These are phyloP conservation scores for Eupithecia pulchellata DNA, from an alignment of 2,888 invertebrate genomes.

Conservation along the genomic window DNA sequence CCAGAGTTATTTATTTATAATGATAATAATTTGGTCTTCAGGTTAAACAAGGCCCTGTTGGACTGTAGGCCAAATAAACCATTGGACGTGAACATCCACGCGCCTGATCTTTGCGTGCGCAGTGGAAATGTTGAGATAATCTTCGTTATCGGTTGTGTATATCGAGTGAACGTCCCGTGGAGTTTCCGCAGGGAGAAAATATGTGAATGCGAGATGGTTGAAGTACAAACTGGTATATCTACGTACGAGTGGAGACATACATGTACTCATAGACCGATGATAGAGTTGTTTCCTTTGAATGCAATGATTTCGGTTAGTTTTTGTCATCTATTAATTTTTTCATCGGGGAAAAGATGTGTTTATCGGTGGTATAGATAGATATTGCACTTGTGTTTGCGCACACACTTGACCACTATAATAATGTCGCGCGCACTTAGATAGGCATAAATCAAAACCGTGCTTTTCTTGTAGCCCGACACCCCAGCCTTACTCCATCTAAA, in stretches of 20 bases:
- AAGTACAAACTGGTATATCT: slow-evolving; percentile 72
- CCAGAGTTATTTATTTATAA: too few relatives aligned
- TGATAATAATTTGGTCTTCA: slow-evolving; percentile 40
- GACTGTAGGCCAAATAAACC: slow-evolving; percentile 72
- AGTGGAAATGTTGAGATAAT: slow-evolving; percentile 64
- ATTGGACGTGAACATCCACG: slow-evolving; percentile 65
- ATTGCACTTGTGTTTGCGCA: neutral
- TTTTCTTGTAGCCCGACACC: slow-evolving; percentile 61
- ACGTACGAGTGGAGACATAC: slow-evolving; percentile 73
- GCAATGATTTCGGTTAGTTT: slow-evolving; percentile 69
- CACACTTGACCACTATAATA: too few relatives aligned
- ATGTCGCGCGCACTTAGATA: too few relatives aligned
- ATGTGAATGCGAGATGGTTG: slow-evolving; percentile 76
- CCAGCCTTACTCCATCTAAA: slow-evolving; percentile 65
- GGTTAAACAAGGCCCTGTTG: slow-evolving; percentile 70
- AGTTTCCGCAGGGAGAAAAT: slow-evolving; percentile 72
- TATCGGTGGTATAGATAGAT: too few relatives aligned
- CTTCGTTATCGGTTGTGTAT: slow-evolving; percentile 73
- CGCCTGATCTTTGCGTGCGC: slow-evolving; percentile 72
- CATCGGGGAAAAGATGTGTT: neutral
- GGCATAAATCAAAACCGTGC: neutral
- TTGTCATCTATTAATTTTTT: neutral
- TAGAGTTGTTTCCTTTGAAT: slow-evolving; percentile 65
- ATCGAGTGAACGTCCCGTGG: slow-evolving; percentile 67
- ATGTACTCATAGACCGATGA: slow-evolving; percentile 68